Evolutionary conservation across 2,888 invertebrate genomes (phyloP).

Genomic region (Coleophora deauratella): DNA sequence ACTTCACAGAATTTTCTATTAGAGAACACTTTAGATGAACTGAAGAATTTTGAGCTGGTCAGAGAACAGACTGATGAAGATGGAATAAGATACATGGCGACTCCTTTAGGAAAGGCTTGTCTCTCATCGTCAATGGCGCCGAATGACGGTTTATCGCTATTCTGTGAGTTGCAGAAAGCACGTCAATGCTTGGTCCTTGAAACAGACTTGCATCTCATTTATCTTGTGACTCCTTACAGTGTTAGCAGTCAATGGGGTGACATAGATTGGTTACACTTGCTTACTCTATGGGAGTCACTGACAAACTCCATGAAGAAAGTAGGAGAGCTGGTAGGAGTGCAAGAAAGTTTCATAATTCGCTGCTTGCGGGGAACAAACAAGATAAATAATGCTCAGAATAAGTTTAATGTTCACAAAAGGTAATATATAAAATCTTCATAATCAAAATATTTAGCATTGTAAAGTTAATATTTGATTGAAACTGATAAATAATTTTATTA

Average conservation of each 20-base stretch:
- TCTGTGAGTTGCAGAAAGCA: slow-evolving; percentile 92
- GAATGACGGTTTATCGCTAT: slow-evolving; percentile 90
- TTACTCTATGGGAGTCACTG: slow-evolving; percentile 88
- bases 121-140: slow-evolving; percentile 95
- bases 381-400: slow-evolving; percentile 66
- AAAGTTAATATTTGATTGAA: too few species aligned
- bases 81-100: slow-evolving; percentile 78
- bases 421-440: slow-evolving; percentile 23
- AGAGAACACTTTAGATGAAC: slow-evolving; percentile 78
- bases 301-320: slow-evolving; percentile 87
- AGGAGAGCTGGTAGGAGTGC: slow-evolving; percentile 90
- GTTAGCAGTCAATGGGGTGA: slow-evolving; percentile 85
- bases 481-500: slow-evolving; percentile 29
- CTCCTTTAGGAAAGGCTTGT: slow-evolving; percentile 93
- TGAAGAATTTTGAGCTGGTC: slow-evolving; percentile 89
- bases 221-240: slow-evolving; percentile 95
- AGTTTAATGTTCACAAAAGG: slow-evolving; percentile 79
- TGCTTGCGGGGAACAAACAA: slow-evolving; percentile 81
- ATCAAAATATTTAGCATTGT: not conserved
- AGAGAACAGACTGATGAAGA: slow-evolving; percentile 71
- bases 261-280: slow-evolving; percentile 86
- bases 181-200: slow-evolving; percentile 93
- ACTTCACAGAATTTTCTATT: slow-evolving; percentile 38
- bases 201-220: slow-evolving; percentile 95
- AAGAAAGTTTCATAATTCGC: slow-evolving; percentile 87